Evolutionary conservation across 2,797 vertebrate species (phyloP).

Genomic region (Pseudochirops cupreus): DNA sequence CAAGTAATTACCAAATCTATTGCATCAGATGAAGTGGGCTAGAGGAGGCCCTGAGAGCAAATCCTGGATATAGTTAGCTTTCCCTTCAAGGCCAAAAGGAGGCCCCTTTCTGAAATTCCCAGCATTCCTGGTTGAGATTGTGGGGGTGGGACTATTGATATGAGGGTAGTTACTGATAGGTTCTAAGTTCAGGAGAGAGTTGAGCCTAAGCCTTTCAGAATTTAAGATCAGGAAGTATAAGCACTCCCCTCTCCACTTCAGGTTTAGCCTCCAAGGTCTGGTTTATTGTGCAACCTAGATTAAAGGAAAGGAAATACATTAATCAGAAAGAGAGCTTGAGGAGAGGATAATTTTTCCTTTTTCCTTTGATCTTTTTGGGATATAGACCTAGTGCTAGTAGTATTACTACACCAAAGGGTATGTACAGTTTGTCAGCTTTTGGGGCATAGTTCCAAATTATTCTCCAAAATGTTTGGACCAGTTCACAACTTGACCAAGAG

Average conservation of each 20-base stretch:
- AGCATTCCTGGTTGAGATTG: not conserved
- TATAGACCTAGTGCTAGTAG: not conserved
- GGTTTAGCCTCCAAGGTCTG: not conserved
- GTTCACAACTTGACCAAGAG: not conserved
- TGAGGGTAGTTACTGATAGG: not conserved
- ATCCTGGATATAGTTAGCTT: not conserved
- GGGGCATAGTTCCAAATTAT: not conserved
- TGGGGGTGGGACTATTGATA: not conserved
- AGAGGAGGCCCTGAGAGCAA: not conserved
- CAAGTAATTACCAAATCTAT: not conserved
- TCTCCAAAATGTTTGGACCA: not conserved
- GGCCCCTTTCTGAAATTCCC: not conserved
- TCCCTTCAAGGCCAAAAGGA: not conserved
- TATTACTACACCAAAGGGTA: not conserved
- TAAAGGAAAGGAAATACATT: not conserved
- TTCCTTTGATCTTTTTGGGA: not conserved
- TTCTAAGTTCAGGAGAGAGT: not conserved
- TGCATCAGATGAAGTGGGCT: not conserved
- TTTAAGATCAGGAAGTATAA: not conserved
- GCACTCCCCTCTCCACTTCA: not conserved
- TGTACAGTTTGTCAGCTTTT: not conserved
- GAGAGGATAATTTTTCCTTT: not conserved
- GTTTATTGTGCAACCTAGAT: not conserved
- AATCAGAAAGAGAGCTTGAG: no score
- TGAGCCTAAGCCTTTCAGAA: not conserved